Evolutionary conservation across 2,113 vertebrate genomes (phyloP), one percentile per base, ranked within the genome.

Genomic region (Cyphomyrus plagiostoma): DNA sequence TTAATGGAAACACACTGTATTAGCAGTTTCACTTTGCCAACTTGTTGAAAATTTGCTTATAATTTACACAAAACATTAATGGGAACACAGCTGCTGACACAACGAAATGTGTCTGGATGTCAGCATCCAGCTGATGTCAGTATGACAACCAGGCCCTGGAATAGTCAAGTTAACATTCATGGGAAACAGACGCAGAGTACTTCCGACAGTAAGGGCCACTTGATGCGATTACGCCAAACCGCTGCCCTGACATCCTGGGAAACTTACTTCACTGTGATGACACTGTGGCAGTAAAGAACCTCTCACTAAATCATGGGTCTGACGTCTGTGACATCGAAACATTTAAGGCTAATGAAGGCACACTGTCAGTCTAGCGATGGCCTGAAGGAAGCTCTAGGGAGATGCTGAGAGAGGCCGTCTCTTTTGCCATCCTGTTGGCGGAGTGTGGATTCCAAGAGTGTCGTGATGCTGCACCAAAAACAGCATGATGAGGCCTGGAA

Each of bases 31-130:
- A 66, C 58, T 66, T 66, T 23, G 56, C 56, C 56, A 58, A 7
- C 5, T 23, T 58, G 17, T 23, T 62, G 56, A n/a, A 58, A 62
- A 62, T 62, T 62, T 23, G 58, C 58, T 66, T n/a, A 26, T 26
- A 26, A 11, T 66, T 26, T 11, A 66, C n/a, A 66, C 58, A 66
- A 26, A 66, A 66, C 58, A 26, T 26, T 66, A 66, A 30, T 70
- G 62, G 62, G n/a, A 70, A 30, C n/a, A 30, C n/a, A 70, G 42
- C 11, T 85, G 74, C 46, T 86, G 42, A 50, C 56, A 42, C 82
- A 9, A 52, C 52, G 49, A 84, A 91, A 48, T 49, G 91, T 77
- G 90, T 85, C 88, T 91, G 90, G 62, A 90, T 91, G 74, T 49
- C 87, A 90, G 62, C 70, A 66, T 48, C 45, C 30, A 49, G 89